phyloP scores from a whole-genome alignment of 2,888 invertebrate species.

The Capitulum mitella region DNA sequence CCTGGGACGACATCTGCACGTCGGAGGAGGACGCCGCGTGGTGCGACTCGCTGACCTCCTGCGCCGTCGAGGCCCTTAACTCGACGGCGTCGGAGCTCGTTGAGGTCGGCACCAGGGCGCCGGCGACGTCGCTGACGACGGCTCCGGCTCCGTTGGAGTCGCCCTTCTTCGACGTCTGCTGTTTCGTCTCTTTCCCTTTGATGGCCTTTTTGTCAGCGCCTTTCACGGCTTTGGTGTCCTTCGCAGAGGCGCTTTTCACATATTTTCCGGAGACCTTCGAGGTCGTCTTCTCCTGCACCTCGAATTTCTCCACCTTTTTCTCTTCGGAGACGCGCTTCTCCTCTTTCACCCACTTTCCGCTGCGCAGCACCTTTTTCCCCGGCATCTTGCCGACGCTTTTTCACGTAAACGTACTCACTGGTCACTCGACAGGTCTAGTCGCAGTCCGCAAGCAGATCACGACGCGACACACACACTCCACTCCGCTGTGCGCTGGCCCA shows the following conservation, averaged over 20 bases:
- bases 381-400: background rate
- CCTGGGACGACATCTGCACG: background rate
- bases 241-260: background rate
- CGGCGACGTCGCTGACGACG: background rate
- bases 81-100: background rate
- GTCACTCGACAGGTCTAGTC: background rate
- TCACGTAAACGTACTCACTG: background rate
- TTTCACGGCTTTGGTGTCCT: background rate
- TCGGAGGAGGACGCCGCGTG: background rate
- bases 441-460: too few relatives aligned
- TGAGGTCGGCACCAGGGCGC: background rate
- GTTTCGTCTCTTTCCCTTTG: background rate
- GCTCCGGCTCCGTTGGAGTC: too few relatives aligned
- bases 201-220: background rate
- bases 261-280: background rate
- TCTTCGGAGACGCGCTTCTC: background rate
- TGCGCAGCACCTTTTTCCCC: background rate
- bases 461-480: background rate
- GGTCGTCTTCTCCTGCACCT: slow-evolving; percentile 13
- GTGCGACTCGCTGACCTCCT: background rate
- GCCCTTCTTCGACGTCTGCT: background rate
- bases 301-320: slow-evolving; percentile 8
- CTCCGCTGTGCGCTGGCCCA: background rate
- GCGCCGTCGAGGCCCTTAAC: slow-evolving; percentile 22
- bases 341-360: slow-evolving; percentile 7